Base-by-base conservation (phyloP, 2,797 vertebrate species). In the Etheostoma perlongum region DNA sequence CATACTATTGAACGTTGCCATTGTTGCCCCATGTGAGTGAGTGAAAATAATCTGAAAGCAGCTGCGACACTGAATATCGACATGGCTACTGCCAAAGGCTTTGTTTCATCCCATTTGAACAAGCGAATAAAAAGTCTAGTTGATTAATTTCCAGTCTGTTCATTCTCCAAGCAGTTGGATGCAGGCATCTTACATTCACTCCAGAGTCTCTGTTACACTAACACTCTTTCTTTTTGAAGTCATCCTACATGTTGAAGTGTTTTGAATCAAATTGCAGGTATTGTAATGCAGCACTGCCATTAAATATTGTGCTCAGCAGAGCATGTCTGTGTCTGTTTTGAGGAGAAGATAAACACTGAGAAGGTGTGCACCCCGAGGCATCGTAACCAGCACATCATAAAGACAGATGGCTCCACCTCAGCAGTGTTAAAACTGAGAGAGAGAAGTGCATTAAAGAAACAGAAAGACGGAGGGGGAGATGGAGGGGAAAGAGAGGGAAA, bases 371-470 rank as follows among this genome's bases (percentile, higher is more conserved):
- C 79, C 87, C 67, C n/a, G 16, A 76, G 83, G 86, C 81, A 49
- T 79, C 33, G 18, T 78, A 82, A 82, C 40, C 19, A 21, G 63
- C 72, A 82, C 76, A 2, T 77, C 61, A 44, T 84, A 85, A 89
- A 88, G 69, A 82, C 53, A 12, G 49, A 75, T 30, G 58, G 48
- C 73, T 81, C 64, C 63, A 65, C 71, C 59, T 82, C 58, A 44
- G 74, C 77, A 44, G 67, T 55, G 13, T 73, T 76, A 58, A 79
- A 70, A 47, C 74, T 25, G 54, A 16, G 21, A 52, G 72, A 25
- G 36, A 72, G 30, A 40, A 30, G 27, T 11, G 44, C 15, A 8
- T 58, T 64, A 66, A 73, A 46, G 70, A 66, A 66, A 67, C 25
- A 0, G 1, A 69, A 1, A 54, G 42, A 52, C 14, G 18, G 47